Evolutionary conservation across 2,888 invertebrate genomes (phyloP).

Genomic region (Scrobipalpa atriplicella): DNA sequence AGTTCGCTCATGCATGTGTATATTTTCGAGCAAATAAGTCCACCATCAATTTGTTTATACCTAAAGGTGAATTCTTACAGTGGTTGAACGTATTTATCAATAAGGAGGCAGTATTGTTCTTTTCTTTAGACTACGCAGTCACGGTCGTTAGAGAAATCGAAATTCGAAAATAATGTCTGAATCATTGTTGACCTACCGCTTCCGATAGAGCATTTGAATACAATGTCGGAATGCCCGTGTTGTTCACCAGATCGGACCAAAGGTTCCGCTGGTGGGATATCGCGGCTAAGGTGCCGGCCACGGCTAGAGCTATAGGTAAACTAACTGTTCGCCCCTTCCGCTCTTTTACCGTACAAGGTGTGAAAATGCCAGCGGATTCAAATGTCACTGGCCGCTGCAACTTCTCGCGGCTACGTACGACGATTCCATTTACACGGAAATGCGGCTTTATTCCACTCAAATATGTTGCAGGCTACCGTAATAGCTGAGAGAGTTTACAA

Average conservation of each 20-base stretch:
- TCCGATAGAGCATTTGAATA: conserved; percentile 34
- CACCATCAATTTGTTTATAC: not conserved
- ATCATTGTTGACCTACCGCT: conserved; percentile 23
- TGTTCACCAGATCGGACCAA: conserved; percentile 41
- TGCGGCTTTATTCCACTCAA: conserved; percentile 22
- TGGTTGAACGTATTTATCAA: conserved; percentile 24
- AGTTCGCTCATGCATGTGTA: not conserved
- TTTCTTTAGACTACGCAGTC: conserved; percentile 43
- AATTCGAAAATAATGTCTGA: conserved; percentile 21
- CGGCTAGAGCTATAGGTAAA: conserved; percentile 55
- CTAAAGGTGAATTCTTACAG: not conserved
- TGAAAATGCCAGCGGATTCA: conserved; percentile 39
- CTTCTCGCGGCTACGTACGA: not conserved
- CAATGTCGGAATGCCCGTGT: conserved; percentile 27
- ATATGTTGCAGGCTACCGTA: conserved; percentile 31
- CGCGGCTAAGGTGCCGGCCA: conserved; percentile 54
- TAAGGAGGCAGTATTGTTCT: conserved; percentile 41
- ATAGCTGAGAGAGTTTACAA: conserved; percentile 38
- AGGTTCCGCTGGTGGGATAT: conserved; percentile 64
- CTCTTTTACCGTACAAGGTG: conserved; percentile 50
- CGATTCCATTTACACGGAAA: conserved; percentile 14
- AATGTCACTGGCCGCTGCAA: conserved; percentile 29
- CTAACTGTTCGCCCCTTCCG: conserved; percentile 65
- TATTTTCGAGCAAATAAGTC: not conserved
- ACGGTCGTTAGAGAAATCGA: conserved; percentile 27